Evolutionary conservation across 2,888 invertebrate species (phyloP), one percentile per base, ranked within the genome.

Genomic region (Xanthia togata): DNA sequence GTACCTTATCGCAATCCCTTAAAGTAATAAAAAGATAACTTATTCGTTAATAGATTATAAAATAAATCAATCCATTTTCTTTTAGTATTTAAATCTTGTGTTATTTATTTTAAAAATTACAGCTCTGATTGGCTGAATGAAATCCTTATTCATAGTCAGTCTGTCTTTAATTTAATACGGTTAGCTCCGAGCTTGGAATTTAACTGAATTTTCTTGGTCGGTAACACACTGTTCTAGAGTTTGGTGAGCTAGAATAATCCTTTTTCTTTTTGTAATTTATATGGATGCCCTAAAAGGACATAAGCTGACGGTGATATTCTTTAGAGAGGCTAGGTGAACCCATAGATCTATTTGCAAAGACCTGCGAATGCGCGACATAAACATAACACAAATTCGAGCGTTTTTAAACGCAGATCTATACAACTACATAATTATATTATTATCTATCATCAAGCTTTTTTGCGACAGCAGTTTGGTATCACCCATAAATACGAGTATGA

Each of bases 61-160:
- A 47, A 20, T 17, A 47, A 47, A 47, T 17, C 44, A 57, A 26
- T 47, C 11, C 31, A 47, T 63, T 68, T 68, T 47, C 72, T 57
- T 14, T 20, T 20, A 62, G 20, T 53, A 41, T 59, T 79, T 20
- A 47, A 73, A 68, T 63, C 26, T 59, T 71, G 53, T 47, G 23
- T 68, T 86, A 87, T 89, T 87, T 88, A 87, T 86, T 86, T 85
- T 78, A 82, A 72, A 83, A 85, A 88, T 87, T 84, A 88, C 80
- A 80, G 69, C 76, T 76, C 80, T 86, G 82, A 86, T 86, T 75
- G 77, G 70, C 78, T 83, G 71, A 73, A 80, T 76, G 73, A 78
- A 74, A 72, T 82, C 79, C 82, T 86, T 78, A 86, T 86, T 86
- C 85, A 70, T 73, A 76, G 81, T 82, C 80, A 41, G 78, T 68